Evolutionary conservation across 2,797 vertebrate species (phyloP).

Genomic region (Thamnophis elegans): DNA sequence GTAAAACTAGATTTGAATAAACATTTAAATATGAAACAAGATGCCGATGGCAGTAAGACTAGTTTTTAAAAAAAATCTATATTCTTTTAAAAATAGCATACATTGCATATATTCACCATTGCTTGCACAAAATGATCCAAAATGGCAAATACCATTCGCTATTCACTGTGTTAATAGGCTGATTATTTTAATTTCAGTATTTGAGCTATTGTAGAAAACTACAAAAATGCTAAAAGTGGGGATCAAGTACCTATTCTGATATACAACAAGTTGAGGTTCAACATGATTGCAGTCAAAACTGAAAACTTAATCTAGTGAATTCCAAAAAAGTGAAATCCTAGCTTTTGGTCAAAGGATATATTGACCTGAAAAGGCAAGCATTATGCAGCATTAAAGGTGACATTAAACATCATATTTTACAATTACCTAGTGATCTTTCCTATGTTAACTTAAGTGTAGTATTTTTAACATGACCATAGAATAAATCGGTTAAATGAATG

Average conservation of each 20-base stretch:
- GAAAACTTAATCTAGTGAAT: conserved; percentile 42
- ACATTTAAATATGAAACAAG: neutral
- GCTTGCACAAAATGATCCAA: neutral
- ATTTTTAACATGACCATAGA: conserved; percentile 44
- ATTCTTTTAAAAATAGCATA: conserved; percentile 9
- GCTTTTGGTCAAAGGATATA: conserved; percentile 55
- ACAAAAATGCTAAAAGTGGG: conserved; percentile 9
- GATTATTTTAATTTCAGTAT: neutral
- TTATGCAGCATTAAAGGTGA: conserved; percentile 45
- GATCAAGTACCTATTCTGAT: neutral
- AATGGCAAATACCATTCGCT: conserved; percentile 1
- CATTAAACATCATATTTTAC: conserved; percentile 46
- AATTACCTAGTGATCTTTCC: conserved; percentile 29
- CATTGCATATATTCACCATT: neutral
- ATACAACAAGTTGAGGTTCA: conserved; percentile 10
- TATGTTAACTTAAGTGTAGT: conserved; percentile 41
- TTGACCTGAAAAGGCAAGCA: conserved; percentile 55
- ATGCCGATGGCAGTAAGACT: neutral
- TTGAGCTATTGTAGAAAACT: conserved; percentile 26
- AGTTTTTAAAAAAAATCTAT: conserved; percentile 28
- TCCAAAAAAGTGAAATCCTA: conserved; percentile 46
- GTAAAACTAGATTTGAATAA: conserved; percentile 24
- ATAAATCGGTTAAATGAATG: conserved; percentile 28
- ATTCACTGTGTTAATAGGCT: neutral
- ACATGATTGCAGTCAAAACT: conserved; percentile 58